phyloP scores from a whole-genome alignment of 1,140 invertebrate genomes.

The Drosophila baimaii region DNA sequence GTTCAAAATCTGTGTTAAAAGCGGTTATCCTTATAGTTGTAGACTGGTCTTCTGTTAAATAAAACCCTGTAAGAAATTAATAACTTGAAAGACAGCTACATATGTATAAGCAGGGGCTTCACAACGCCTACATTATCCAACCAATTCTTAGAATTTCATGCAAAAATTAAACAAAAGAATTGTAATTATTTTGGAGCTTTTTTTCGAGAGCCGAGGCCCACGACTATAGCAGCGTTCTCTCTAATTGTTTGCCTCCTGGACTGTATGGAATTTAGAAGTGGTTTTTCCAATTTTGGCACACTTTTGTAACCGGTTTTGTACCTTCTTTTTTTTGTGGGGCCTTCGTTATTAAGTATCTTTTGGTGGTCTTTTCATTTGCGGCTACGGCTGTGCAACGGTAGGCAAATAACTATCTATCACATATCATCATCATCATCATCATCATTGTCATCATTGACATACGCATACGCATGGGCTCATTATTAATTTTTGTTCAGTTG shows the following conservation, averaged over 20 bases:
- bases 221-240: conserved; percentile 8
- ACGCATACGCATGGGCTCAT: conserved; percentile 38
- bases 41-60: background rate
- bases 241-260: conserved; percentile 12
- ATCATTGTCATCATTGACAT: conserved; percentile 16
- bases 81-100: too few species aligned
- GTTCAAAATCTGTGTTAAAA: background rate
- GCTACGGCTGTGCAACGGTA: conserved; percentile 45
- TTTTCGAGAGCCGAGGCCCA: background rate
- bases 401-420: conserved; percentile 40
- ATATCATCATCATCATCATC: conserved; percentile 13
- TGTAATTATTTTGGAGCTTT: conserved; percentile 2
- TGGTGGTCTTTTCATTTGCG: conserved; percentile 40
- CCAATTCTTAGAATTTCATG: background rate
- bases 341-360: conserved; percentile 20
- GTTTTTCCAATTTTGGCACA: conserved; percentile 3
- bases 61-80: background rate
- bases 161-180: background rate
- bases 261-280: conserved; percentile 18
- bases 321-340: conserved; percentile 5
- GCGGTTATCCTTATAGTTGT: background rate
- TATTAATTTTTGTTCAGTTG: conserved; percentile 56
- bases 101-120: too few species aligned
- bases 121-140: background rate
- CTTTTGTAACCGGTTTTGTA: conserved; percentile 18